These are phyloP conservation scores for Iselma pallidipennis DNA, from an alignment of 2,888 invertebrate genomes.

Conservation along the genomic window DNA sequence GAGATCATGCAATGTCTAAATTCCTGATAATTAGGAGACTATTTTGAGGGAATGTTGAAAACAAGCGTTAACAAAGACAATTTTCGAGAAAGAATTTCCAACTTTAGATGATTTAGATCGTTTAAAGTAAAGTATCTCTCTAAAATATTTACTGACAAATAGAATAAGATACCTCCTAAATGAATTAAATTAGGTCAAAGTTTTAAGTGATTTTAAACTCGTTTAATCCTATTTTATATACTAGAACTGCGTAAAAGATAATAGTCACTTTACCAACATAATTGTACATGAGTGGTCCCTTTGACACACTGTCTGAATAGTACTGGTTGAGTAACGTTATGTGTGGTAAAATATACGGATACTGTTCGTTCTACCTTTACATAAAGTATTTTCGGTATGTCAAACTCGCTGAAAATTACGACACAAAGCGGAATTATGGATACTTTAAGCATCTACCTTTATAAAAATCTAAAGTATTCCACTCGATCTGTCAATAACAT, in stretches of 20 bases:
- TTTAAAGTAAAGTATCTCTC: neutral
- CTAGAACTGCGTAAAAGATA: constrained; percentile 18
- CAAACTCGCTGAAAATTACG: constrained; percentile 22
- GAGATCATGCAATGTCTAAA: neutral
- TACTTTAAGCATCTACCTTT: constrained; percentile 18
- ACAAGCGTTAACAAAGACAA: no score
- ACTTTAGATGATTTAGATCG: neutral
- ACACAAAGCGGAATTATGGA: constrained; percentile 18
- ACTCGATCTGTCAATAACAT: constrained; percentile 12
- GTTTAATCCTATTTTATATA: constrained; percentile 18
- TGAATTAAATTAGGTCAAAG: constrained; percentile 14
- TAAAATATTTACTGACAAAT: constrained; percentile 8
- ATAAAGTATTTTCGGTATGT: constrained; percentile 26
- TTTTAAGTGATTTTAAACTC: constrained; percentile 19
- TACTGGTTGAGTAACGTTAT: constrained; percentile 20
- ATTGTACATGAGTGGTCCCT: constrained; percentile 21
- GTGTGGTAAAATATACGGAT: constrained; percentile 27
- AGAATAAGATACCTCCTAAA: constrained; percentile 12
- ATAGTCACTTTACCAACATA: constrained; percentile 21
- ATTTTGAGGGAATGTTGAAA: neutral
- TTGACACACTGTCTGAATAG: constrained; percentile 15
- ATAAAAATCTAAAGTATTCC: constrained; percentile 17
- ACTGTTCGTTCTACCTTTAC: constrained; percentile 19
- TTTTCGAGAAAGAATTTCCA: neutral
- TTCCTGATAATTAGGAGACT: neutral